A percentile compares a stretch with the other conserved stretches of the same genome.
These are phyloP conservation scores for Galemys pyrenaicus DNA, from an alignment of 2,113 vertebrate genomes.

Conservation along the genomic window DNA sequence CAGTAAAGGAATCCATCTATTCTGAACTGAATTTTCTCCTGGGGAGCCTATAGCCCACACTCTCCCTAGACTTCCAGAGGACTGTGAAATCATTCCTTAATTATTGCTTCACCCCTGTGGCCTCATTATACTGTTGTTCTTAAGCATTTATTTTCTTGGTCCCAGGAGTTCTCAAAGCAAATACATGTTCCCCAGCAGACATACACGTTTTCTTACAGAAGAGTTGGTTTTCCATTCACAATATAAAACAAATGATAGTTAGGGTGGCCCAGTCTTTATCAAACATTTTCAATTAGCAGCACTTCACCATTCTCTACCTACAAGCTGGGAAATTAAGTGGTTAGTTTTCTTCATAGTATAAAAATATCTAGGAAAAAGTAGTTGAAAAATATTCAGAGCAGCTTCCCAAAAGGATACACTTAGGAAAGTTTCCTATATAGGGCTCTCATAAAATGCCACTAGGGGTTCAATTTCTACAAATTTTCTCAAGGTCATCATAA, in stretches of 20 bases:
- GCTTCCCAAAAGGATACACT: constrained; percentile 1
- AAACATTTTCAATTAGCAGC: neutral
- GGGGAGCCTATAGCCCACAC: neutral
- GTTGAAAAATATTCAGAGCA: neutral
- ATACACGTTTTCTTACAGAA: constrained; percentile 23
- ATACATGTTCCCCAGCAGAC: constrained; percentile 25
- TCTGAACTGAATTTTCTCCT: neutral
- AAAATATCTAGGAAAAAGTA: neutral
- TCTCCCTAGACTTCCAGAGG: neutral
- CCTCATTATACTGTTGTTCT: constrained; percentile 55
- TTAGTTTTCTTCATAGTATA: neutral
- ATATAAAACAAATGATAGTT: constrained; percentile 40
- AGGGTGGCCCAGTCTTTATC: neutral
- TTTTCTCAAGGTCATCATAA: neutral
- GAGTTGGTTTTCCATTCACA: neutral
- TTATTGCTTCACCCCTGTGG: constrained; percentile 13
- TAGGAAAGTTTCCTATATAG: neutral
- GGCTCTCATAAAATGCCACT: neutral
- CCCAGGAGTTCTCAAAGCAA: constrained; percentile 50
- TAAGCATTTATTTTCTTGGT: constrained; percentile 57
- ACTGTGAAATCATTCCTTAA: constrained; percentile 59
- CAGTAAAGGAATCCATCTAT: constrained; percentile 38
- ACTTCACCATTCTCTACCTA: neutral
- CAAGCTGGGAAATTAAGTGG: neutral
- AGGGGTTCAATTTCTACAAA: neutral